These are phyloP conservation scores for Tethea ocularis DNA, from an alignment of 2,888 invertebrate species.

Conservation along the genomic window DNA sequence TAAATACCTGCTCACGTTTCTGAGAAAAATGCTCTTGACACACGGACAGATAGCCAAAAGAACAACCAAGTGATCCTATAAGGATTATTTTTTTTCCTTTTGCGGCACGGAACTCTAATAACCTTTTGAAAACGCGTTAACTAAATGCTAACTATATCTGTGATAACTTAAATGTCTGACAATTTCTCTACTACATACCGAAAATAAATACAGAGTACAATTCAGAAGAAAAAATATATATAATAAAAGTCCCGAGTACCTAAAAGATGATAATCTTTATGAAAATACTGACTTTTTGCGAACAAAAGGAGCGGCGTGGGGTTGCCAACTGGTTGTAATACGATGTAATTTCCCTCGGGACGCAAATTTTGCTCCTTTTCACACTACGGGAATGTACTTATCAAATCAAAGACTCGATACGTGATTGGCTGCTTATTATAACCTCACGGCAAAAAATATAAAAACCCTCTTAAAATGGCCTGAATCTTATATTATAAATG, in stretches of 20 bases:
- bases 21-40: no score
- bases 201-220: not conserved
- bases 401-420: conserved; percentile 13
- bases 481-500: no score
- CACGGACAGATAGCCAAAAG: no score
- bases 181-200: not conserved
- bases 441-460: conserved; percentile 3
- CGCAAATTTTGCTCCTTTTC: conserved; percentile 30
- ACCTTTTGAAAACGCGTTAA: not conserved
- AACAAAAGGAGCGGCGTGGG: conserved; percentile 38
- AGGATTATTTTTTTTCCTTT: no score
- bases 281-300: conserved; percentile 34
- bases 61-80: no score
- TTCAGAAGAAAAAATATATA: conserved; percentile 18
- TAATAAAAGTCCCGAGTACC: no score
- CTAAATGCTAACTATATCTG: not conserved
- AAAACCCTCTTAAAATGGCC: no score
- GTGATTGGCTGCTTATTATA: conserved; percentile 19
- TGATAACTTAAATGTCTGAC: not conserved
- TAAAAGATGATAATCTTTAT: conserved; percentile 21
- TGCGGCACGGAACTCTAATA: no score
- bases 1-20: no score
- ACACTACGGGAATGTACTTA: conserved; percentile 23
- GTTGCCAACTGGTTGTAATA: conserved; percentile 42
- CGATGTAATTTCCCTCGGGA: conserved; percentile 55